A percentile compares a stretch with the other conserved stretches of the same genome.
Conservation (phyloP, 2,888 invertebrate genomes). For the Melanostoma scalare region DNA sequence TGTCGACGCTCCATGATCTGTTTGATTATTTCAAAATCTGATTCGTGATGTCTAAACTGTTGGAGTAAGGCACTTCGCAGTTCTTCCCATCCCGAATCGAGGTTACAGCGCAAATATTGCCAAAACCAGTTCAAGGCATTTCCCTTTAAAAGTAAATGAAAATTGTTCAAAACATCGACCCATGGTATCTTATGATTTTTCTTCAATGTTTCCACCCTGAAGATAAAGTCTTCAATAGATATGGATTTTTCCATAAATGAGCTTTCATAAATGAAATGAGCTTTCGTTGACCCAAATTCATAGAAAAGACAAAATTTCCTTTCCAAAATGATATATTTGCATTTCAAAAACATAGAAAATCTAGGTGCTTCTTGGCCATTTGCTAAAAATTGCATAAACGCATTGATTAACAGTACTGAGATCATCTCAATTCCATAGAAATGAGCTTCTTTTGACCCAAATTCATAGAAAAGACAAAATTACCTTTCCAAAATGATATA, state of each 20-base stretch:
- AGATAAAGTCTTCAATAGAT: slow-evolving; percentile 25
- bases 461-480: too few species aligned
- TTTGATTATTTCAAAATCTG: slow-evolving; percentile 30
- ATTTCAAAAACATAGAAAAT: too few species aligned
- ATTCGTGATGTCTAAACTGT: slow-evolving; percentile 11
- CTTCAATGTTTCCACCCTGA: slow-evolving; percentile 14
- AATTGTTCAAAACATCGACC: slow-evolving; percentile 15
- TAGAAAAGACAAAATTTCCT: too few species aligned
- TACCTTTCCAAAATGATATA: too few species aligned
- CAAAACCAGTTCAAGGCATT: slow-evolving; percentile 42
- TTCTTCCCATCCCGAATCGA: background rate
- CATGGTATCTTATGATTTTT: slow-evolving; percentile 3
- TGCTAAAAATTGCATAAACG: too few species aligned
- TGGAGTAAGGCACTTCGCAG: slow-evolving; percentile 15
- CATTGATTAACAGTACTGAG: too few species aligned
- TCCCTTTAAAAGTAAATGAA: slow-evolving; percentile 19
- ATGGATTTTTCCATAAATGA: background rate
- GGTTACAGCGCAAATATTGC: slow-evolving; percentile 24
- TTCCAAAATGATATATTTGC: too few species aligned
- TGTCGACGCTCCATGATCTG: slow-evolving; percentile 32
- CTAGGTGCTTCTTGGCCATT: too few species aligned
- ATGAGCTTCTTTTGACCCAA: too few species aligned
- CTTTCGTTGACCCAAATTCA: too few species aligned
- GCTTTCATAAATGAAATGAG: too few species aligned
- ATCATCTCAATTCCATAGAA: too few species aligned